Conservation (phyloP, 2,888 invertebrate species). For the Eupeodes latifasciatus region DNA sequence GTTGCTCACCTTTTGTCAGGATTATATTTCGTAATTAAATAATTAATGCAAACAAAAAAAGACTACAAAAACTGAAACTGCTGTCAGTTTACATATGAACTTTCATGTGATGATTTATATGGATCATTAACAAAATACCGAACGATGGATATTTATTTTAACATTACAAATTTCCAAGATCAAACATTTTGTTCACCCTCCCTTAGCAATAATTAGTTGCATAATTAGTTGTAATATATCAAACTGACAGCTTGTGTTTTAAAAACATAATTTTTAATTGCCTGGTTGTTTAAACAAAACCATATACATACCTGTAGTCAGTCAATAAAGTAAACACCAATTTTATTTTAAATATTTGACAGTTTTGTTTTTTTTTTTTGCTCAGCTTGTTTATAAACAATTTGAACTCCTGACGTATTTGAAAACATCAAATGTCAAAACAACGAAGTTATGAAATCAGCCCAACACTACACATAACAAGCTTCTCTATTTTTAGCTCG, state of each 20-base stretch:
- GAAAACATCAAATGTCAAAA: conserved; percentile 8
- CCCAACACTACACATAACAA: background rate
- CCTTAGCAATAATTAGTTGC: too few species aligned
- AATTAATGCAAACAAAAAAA: too few species aligned
- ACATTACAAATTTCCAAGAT: too few species aligned
- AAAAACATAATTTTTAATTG: conserved; percentile 3
- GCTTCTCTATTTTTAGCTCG: conserved; percentile 1
- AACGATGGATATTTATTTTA: too few species aligned
- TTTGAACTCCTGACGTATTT: conserved; percentile 29
- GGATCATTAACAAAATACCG: too few species aligned
- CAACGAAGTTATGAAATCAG: background rate
- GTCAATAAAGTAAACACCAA: conserved; percentile 12
- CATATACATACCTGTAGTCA: background rate
- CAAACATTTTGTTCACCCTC: too few species aligned
- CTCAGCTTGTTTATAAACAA: background rate
- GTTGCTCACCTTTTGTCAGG: too few species aligned
- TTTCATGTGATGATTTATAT: too few species aligned
- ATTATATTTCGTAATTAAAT: too few species aligned
- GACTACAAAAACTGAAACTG: too few species aligned
- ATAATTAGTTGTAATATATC: conserved; percentile 8
- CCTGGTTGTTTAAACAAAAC: background rate
- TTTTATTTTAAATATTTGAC: conserved; percentile 20
- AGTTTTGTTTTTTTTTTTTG: background rate
- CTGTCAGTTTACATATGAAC: too few species aligned
- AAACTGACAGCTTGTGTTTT: background rate